Conservation (phyloP, 2,797 vertebrate genomes). For the Rachycentron canadum region DNA sequence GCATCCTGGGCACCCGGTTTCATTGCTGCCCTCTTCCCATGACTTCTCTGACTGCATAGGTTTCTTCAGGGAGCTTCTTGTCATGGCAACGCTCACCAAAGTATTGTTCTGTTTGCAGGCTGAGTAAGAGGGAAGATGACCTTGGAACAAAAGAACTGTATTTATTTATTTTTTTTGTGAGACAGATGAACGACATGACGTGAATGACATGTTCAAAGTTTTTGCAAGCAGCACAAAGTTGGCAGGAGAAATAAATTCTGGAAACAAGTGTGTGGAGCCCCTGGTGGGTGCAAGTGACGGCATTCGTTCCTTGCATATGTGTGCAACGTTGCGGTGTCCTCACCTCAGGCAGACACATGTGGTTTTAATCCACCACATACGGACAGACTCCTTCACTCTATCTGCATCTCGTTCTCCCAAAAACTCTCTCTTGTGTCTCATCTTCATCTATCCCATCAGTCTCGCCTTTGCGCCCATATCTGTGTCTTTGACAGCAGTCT, state of each 20-base stretch:
- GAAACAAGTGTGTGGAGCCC: constrained; percentile 60
- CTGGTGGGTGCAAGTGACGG: constrained; percentile 74
- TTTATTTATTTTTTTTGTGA: constrained; percentile 63
- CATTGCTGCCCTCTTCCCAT: constrained; percentile 67
- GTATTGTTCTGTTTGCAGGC: constrained; percentile 61
- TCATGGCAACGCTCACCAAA: constrained; percentile 76
- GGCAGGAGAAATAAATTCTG: constrained; percentile 64
- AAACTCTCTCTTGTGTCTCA: constrained; percentile 59
- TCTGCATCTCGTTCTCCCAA: constrained; percentile 57
- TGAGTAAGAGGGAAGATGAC: constrained; percentile 53
- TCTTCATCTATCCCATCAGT: constrained; percentile 69
- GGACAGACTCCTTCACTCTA: constrained; percentile 62
- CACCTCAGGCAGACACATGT: constrained; percentile 83
- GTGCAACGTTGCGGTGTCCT: constrained; percentile 68
- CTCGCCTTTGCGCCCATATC: constrained; percentile 43
- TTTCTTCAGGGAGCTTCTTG: constrained; percentile 72
- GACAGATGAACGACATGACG: constrained; percentile 38
- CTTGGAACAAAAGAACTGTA: constrained; percentile 40
- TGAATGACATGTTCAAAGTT: constrained; percentile 63
- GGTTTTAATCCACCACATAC: constrained; percentile 76
- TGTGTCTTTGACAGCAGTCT: constrained; percentile 57
- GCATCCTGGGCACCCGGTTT: constrained; percentile 65
- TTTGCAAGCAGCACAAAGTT: constrained; percentile 66
- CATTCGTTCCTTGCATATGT: constrained; percentile 73
- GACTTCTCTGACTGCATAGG: constrained; percentile 71